Evolutionary conservation across 2,797 vertebrate species (phyloP).

Genomic region (Danio tinwini): DNA sequence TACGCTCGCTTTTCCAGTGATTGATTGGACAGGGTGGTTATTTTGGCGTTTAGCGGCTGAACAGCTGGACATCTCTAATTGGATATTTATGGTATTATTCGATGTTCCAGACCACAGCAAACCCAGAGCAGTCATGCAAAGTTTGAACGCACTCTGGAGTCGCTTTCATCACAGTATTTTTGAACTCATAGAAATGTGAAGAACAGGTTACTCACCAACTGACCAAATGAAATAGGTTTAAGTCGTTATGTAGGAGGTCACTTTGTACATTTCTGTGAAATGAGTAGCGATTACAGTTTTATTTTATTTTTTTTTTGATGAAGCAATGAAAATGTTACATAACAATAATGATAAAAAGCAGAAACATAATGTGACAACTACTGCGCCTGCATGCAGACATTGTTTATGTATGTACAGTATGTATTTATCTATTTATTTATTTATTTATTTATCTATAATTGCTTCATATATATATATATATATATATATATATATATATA

Average conservation of each 20-base stretch:
- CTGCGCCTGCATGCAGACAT: no score
- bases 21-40: slow-evolving; percentile 41
- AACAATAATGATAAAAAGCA: no score
- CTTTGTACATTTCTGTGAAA: background rate
- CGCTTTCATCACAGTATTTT: background rate
- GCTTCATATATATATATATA: no score
- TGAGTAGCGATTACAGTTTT: background rate
- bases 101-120: slow-evolving; percentile 29
- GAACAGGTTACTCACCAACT: background rate
- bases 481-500: no score
- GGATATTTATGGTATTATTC: slow-evolving; percentile 42
- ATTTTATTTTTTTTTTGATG: no score
- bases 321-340: no score
- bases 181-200: background rate
- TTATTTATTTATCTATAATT: no score
- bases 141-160: slow-evolving; percentile 1
- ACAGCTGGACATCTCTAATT: slow-evolving; percentile 49
- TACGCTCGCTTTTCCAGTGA: slow-evolving; percentile 16
- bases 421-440: no score
- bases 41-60: slow-evolving; percentile 41
- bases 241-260: no score
- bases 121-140: slow-evolving; percentile 29
- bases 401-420: no score
- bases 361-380: no score
- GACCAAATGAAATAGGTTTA: no score